Base-by-base conservation (phyloP, 2,797 vertebrate species). In the Rallus crepitans region DNA sequence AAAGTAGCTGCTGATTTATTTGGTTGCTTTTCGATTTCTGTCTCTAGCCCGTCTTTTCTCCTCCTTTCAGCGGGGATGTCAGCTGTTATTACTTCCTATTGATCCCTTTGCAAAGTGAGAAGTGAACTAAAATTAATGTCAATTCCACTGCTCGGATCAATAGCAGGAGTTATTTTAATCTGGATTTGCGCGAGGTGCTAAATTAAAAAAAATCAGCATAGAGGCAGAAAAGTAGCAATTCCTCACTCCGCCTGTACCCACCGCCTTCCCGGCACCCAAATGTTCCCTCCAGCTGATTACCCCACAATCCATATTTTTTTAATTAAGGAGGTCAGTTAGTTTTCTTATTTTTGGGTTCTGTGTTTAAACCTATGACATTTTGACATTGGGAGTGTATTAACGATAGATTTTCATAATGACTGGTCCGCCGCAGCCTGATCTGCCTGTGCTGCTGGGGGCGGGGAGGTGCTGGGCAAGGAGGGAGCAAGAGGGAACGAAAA, bases 71-170 rank as follows among this genome's bases (percentile, higher is more conserved):
- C 97, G 84, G 98, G 98, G 98, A 98, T 99, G 99, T 99, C 99
- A 99, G 98, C 98, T 99, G 98, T 99, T 99, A 99, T 99, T 99
- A 98, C 98, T 98, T 98, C 97, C 98, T 99, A 99, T 99, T 99
- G 99, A 99, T 99, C 98, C 97, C 98, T 98, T 98, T 98, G 98
- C 99, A 98, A 99, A 99, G 98, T 98, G 98, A 99, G 98, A 99
- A 99, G 98, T 99, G 99, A 99, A 99, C 98, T 99, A 99, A 99
- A 99, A 99, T 99, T 98, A 99, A 99, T 99, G 99, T 99, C 99
- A 98, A 98, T 99, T 99, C 99, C 98, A 99, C 97, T 98, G 98
- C 98, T 98, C 63, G 90, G 98, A 99, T 99, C 99, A 99, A 99
- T 99, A 98, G 97, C 97, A 97, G 98, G 97, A 99, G 98, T 99